These are phyloP conservation scores for Ruditapes philippinarum DNA, from an alignment of 1,140 invertebrate genomes.

Conservation along the genomic window DNA sequence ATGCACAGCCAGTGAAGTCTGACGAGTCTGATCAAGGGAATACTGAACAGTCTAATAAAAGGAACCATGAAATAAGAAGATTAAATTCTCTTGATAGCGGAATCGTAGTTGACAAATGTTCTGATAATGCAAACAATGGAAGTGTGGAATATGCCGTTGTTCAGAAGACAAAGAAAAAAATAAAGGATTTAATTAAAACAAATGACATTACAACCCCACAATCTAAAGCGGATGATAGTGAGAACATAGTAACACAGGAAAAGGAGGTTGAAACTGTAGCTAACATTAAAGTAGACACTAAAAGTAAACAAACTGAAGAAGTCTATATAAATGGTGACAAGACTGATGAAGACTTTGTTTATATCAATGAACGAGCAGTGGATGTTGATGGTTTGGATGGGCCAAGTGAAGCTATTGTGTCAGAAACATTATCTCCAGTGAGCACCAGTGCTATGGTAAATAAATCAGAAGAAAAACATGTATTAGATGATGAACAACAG, in stretches of 20 bases:
- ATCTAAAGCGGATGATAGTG: not conserved
- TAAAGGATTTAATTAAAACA: not conserved
- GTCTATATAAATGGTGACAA: constrained; percentile 57
- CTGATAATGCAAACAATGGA: not conserved
- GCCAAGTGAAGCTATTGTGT: not conserved
- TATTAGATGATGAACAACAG: constrained; percentile 12
- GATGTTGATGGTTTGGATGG: constrained; percentile 31
- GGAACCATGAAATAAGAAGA: not conserved
- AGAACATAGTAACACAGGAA: not conserved
- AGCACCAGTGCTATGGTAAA: not conserved
- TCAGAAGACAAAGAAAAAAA: constrained; percentile 51
- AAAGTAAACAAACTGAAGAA: not conserved
- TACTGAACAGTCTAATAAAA: not conserved
- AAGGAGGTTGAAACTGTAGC: not conserved
- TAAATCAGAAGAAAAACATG: not conserved
- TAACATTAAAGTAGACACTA: not conserved
- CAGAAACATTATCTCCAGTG: not conserved
- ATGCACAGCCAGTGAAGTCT: not conserved
- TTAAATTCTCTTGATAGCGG: constrained; percentile 53
- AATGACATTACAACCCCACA: not conserved
- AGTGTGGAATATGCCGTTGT: constrained; percentile 60
- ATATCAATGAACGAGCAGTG: constrained; percentile 52
- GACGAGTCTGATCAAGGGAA: not conserved
- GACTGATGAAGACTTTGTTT: constrained; percentile 58
- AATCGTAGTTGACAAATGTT: constrained; percentile 47